Evolutionary conservation across 2,888 invertebrate genomes (phyloP).

Genomic region (Druceiella hillmani): DNA sequence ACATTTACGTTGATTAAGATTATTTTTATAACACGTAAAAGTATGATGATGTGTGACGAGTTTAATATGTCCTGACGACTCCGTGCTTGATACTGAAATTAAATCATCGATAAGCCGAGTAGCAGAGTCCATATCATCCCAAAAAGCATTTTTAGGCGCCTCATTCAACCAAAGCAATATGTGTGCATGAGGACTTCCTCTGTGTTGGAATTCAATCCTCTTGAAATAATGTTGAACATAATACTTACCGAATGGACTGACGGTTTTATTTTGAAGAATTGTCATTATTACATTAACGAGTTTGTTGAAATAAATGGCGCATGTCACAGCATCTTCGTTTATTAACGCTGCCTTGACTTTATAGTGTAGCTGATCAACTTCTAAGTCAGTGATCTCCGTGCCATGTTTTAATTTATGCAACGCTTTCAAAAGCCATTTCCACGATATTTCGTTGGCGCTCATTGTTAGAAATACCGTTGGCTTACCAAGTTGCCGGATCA

Average conservation of each 20-base stretch:
- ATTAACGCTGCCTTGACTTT: not conserved
- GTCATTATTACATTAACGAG: slow-evolving; percentile 22
- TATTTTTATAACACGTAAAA: slow-evolving; percentile 28
- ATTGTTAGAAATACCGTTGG: too few relatives aligned
- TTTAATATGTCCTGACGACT: slow-evolving; percentile 21
- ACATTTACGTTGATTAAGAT: too few relatives aligned
- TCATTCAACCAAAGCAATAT: slow-evolving; percentile 25
- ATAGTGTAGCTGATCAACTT: not conserved
- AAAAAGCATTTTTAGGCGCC: slow-evolving; percentile 14
- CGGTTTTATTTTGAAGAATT: slow-evolving; percentile 20
- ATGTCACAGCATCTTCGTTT: slow-evolving; percentile 21
- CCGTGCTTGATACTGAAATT: slow-evolving; percentile 19
- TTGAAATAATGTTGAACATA: slow-evolving; percentile 26
- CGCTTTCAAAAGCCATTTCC: too few relatives aligned
- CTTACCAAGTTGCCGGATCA: too few relatives aligned
- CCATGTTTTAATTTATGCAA: too few relatives aligned
- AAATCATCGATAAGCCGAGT: slow-evolving; percentile 23
- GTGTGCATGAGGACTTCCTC: slow-evolving; percentile 25
- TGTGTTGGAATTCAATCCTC: slow-evolving; percentile 25
- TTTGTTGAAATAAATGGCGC: slow-evolving; percentile 27
- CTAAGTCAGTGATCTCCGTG: not conserved
- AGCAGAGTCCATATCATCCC: slow-evolving; percentile 17
- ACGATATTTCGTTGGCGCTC: too few relatives aligned
- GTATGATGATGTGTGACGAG: slow-evolving; percentile 28
- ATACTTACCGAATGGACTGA: slow-evolving; percentile 26